Evolutionary conservation across 1,140 invertebrate genomes (phyloP).

Genomic region (Oncopeltus fasciatus): DNA sequence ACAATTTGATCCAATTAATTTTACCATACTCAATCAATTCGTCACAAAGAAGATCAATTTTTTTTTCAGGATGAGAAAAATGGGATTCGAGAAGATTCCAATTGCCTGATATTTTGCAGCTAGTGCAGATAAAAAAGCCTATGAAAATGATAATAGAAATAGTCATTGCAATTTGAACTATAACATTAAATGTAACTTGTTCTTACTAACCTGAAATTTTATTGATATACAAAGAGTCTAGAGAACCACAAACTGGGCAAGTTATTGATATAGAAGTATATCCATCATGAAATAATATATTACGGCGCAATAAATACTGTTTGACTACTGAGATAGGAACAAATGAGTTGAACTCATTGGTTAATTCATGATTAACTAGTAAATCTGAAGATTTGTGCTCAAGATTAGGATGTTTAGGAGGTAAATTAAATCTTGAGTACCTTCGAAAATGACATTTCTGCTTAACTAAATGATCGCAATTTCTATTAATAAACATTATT

Average conservation of each 20-base stretch:
- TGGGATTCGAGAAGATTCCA: neutral
- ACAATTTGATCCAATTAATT: neutral
- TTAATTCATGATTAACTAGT: too few species aligned
- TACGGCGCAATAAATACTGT: neutral
- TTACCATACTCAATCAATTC: neutral
- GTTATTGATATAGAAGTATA: neutral
- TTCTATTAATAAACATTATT: too few species aligned
- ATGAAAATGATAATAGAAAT: neutral
- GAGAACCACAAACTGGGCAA: neutral
- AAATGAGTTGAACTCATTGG: too few species aligned
- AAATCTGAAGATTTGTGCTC: too few species aligned
- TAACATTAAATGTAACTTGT: neutral
- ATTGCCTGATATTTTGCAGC: neutral
- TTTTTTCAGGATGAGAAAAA: neutral
- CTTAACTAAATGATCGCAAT: too few species aligned
- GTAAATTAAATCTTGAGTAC: too few species aligned
- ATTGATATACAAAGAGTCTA: neutral
- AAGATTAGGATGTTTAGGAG: too few species aligned
- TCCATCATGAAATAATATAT: neutral
- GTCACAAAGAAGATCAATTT: neutral
- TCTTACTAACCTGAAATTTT: conserved; percentile 4
- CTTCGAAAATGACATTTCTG: too few species aligned
- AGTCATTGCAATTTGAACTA: neutral
- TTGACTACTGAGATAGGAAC: conserved; percentile 3
- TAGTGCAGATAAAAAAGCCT: conserved; percentile 8